Evolutionary conservation across 2,113 vertebrate species (phyloP), one percentile per base, ranked within the genome.

Genomic region (Grammomys dolichurus): DNA sequence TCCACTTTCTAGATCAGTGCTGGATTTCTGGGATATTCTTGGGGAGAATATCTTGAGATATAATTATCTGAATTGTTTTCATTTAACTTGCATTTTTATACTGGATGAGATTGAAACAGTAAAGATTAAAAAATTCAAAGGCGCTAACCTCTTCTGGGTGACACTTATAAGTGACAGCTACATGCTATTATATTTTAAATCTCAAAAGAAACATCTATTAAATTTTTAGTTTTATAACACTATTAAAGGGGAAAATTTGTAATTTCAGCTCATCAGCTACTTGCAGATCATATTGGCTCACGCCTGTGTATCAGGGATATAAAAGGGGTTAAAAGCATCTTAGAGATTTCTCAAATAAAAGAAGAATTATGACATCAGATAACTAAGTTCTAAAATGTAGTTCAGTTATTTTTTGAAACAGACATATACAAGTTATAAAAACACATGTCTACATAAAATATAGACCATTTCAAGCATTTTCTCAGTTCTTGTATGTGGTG

Each of bases 271-370:
- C 31, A 56, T n/a, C 2, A 87, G 5, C 16, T 13, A 33, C 60
- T 77, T 78, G 33, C 22, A 26, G 28, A 92, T 26, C 24, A 5
- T 28, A 76, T 60, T 70, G 48, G 7, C 73, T 86, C 95, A 46
- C 48, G 58, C 16, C 4, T 67, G 8, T 56, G 26, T 20, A 73
- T 12, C 4, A 43, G 72, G 60, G 56, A 36, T 80, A 26, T 58
- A 43, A 72, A 7, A 73, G 65, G 89, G 1, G 43, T 82, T 14
- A 67, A 72, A 87, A 14, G 70, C 12, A 93, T 58, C 11, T 77
- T 54, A 43, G 92, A 51, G 16, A 92, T 70, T 96, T 86, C 70
- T 60, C 16, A n/a, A 33, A 40, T 93, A 86, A 96, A 89, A 67
- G 31, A 60, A 76, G 5, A 65, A 14, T 51, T n/a, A 65, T 33